Evolutionary conservation across 2,888 invertebrate species (phyloP).

Genomic region (Limnephilus marmoratus): DNA sequence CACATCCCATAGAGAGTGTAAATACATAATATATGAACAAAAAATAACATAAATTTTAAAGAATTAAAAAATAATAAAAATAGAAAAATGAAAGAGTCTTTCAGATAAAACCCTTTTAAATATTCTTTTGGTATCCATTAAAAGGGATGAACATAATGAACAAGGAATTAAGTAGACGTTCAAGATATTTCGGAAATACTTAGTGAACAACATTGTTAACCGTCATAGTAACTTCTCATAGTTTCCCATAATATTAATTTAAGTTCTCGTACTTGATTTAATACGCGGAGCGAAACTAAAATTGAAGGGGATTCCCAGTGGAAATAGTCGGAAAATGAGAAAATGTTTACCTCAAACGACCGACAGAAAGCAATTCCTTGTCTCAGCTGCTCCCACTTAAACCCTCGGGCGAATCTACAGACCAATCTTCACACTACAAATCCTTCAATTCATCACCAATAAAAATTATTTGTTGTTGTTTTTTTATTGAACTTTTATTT

Average conservation of each 20-base stretch:
- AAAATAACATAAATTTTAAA: too few species aligned
- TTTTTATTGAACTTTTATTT: too few species aligned
- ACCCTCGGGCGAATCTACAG: background rate
- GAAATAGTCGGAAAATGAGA: slow-evolving; percentile 64
- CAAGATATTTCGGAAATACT: background rate
- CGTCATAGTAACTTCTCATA: background rate
- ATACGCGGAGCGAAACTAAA: slow-evolving; percentile 13
- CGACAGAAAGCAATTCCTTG: slow-evolving; percentile 60
- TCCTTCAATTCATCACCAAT: background rate
- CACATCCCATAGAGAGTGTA: too few species aligned
- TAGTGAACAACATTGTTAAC: background rate
- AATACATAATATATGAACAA: too few species aligned
- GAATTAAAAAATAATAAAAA: too few species aligned
- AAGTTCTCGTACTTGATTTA: background rate
- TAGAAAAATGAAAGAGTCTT: too few species aligned
- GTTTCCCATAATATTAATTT: slow-evolving; percentile 13
- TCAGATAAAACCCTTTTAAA: too few species aligned
- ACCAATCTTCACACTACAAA: background rate
- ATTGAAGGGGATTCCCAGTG: slow-evolving; percentile 55
- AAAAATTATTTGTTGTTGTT: background rate
- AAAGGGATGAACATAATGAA: too few species aligned
- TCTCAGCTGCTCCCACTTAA: slow-evolving; percentile 40
- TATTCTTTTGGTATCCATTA: too few species aligned
- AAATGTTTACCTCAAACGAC: slow-evolving; percentile 60
- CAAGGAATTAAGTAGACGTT: background rate